Base-by-base conservation (phyloP, 2,797 vertebrate genomes). In the Peromyscus aztecus region DNA sequence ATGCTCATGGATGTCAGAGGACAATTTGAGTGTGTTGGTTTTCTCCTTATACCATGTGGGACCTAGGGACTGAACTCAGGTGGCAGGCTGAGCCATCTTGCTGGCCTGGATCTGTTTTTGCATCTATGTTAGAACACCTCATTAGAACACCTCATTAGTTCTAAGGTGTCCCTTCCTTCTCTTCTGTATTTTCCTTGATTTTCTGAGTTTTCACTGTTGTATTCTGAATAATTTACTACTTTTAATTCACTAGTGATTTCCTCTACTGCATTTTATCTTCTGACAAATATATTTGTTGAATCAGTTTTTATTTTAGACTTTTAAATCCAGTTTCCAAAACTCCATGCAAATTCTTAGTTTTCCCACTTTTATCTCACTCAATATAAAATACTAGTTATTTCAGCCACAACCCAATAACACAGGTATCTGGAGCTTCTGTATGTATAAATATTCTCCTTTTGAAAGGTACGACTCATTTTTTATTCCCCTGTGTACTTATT, bases 281-380 rank as follows among this genome's bases (percentile, higher is more conserved):
- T 94, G 59, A 31, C 40, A 93, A 90, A 93, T 69, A 12, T 40
- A 61, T 73, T 96, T 31, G n/a, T 57, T 93, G 24, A 86, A 43
- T 77, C 13, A 71, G 73, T 93, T 91, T 91, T 24, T 6, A 46
- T 82, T 82, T 95, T 76, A 4, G 46, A 65, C n/a, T 91, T 89
- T 59, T 0, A 0, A 86, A 59, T 43, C 21, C 67, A 65, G 61
- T 55, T 94, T 90, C 11, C 0, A 67, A 55, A 89, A 77, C 23
- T 65, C 37, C 21, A 34, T 1, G 31, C 43, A 65, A 82, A 59
- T 57, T 43, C 43, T 71, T 71, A 73, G 14, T 24, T 96, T 83
- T 71, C 27, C 14, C 73, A 34, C 27, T 94, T 71, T 90, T 14
- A 87, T 87, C 5, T 90, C 13, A 8, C 40, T 93, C 19, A 80